These are phyloP conservation scores for Penaeus monodon DNA, from an alignment of 2,888 invertebrate species.

Conservation along the genomic window DNA sequence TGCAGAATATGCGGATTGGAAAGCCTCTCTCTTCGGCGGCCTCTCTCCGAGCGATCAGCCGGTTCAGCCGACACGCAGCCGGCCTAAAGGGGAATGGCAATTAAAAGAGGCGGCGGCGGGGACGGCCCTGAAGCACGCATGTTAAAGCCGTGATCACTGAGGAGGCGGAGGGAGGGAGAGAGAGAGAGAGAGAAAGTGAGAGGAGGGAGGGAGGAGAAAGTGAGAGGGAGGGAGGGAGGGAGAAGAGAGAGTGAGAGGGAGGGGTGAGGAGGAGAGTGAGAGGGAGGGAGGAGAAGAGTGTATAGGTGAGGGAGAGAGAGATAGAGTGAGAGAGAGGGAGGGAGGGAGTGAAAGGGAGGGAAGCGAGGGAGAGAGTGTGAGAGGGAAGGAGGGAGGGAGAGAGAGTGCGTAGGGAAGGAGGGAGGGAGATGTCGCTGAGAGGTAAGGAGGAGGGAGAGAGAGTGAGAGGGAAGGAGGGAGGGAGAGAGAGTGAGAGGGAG, in stretches of 20 bases:
- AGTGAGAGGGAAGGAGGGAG: no score
- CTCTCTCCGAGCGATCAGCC: no score
- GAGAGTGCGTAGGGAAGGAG: neutral
- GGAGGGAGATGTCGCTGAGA: neutral
- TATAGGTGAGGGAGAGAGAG: neutral
- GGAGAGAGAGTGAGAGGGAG: no score
- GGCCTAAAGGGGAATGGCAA: neutral
- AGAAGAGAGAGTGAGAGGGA: neutral
- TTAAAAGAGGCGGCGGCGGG: neutral
- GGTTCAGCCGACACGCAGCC: neutral
- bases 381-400: neutral
- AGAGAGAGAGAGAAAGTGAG: neutral
- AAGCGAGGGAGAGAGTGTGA: neutral
- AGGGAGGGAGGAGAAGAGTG: neutral
- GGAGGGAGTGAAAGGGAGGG: slow-evolving; percentile 1
- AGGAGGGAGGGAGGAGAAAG: neutral
- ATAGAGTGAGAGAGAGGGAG: neutral
- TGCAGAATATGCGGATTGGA: no score
- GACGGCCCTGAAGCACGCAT: neutral
- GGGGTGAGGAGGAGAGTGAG: neutral
- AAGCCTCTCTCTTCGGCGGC: no score
- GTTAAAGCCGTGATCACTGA: neutral
- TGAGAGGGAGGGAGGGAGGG: neutral
- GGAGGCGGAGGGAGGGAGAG: neutral
- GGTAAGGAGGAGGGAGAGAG: neutral